Evolutionary conservation across 2,888 invertebrate genomes (phyloP).

Genomic region (Timandra comae): DNA sequence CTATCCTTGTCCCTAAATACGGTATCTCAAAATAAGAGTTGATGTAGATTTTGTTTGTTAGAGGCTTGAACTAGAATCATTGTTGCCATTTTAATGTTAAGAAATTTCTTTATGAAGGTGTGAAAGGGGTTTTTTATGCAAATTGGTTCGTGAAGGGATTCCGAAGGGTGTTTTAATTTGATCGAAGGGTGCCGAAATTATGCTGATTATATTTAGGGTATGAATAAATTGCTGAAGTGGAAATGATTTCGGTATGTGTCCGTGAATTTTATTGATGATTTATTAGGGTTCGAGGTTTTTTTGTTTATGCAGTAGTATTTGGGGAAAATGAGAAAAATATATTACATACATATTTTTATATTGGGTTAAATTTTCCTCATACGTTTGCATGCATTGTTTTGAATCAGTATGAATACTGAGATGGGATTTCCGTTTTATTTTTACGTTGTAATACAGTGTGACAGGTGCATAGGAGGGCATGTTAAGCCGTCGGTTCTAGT

Average conservation of each 20-base stretch:
- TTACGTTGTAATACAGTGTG: too few species aligned
- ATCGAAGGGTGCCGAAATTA: conserved; percentile 18
- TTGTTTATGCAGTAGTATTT: too few species aligned
- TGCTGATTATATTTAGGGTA: conserved; percentile 16
- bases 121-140: conserved; percentile 15
- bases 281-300: conserved; percentile 1
- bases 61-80: conserved; percentile 56
- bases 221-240: conserved; percentile 15
- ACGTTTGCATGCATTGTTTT: too few species aligned
- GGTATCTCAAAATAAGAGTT: conserved; percentile 44
- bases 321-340: too few species aligned
- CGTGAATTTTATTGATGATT: conserved; percentile 1
- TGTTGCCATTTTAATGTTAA: conserved; percentile 53
- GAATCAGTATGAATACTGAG: too few species aligned
- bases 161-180: conserved; percentile 13
- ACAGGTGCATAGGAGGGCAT: too few species aligned
- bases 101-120: conserved; percentile 23
- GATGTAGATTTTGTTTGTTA: conserved; percentile 49
- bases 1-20: conserved; percentile 38
- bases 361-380: too few species aligned
- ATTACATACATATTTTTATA: too few species aligned
- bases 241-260: conserved; percentile 11
- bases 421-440: too few species aligned
- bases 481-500: too few species aligned
- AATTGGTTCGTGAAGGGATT: conserved; percentile 8